Percentiles rank a stretch among this genome's conserved stretches.
Evolutionary conservation across 1,140 invertebrate species (phyloP).

Genomic region (Parapsyche elsis): DNA sequence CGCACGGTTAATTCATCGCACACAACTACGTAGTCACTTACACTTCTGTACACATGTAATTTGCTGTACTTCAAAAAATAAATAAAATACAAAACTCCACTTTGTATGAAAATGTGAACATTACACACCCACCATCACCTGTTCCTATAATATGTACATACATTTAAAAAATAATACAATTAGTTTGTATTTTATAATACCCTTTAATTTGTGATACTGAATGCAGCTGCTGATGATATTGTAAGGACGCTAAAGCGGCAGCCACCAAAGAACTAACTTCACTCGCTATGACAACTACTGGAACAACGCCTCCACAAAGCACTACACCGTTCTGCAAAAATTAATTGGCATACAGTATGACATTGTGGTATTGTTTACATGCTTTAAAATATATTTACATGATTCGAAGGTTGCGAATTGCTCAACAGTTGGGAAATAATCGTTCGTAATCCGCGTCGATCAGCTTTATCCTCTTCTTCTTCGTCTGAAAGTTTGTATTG

Average conservation of each 20-base stretch:
- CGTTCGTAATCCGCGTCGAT: slow-evolving; percentile 65
- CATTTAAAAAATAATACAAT: neutral
- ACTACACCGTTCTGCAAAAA: slow-evolving; percentile 61
- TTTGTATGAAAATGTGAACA: neutral
- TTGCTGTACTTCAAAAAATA: too few species aligned
- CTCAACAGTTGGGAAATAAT: slow-evolving; percentile 65
- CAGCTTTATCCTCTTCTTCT: slow-evolving; percentile 65
- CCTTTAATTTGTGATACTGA: slow-evolving; percentile 35
- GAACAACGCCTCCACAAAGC: slow-evolving; percentile 62
- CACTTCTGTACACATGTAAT: too few species aligned
- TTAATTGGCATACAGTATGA: neutral
- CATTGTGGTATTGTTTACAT: neutral
- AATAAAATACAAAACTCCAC: too few species aligned
- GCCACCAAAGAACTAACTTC: slow-evolving; percentile 64
- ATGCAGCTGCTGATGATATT: slow-evolving; percentile 58
- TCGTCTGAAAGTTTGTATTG: slow-evolving; percentile 54
- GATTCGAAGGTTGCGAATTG: slow-evolving; percentile 64
- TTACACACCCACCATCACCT: neutral
- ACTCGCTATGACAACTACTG: slow-evolving; percentile 62
- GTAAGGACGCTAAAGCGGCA: slow-evolving; percentile 63
- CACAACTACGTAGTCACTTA: too few species aligned
- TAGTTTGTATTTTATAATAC: slow-evolving; percentile 20
- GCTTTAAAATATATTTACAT: slow-evolving; percentile 57
- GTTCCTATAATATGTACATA: neutral
- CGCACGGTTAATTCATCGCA: too few species aligned